Conservation (phyloP, 2,888 invertebrate genomes). For the Tenthredo notha region DNA sequence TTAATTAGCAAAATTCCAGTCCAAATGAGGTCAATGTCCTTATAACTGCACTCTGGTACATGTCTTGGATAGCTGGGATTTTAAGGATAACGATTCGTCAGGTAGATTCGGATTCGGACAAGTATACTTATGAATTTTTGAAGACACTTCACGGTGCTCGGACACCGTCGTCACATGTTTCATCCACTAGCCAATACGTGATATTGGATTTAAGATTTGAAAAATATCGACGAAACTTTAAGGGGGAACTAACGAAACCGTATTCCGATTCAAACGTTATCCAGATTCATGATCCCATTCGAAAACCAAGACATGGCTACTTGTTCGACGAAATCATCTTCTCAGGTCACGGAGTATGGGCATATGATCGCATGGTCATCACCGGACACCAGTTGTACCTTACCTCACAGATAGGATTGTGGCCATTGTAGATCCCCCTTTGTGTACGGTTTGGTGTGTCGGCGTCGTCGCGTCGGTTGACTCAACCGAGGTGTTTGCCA, state of each 20-base stretch:
- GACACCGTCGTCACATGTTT: neutral
- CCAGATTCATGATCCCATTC: neutral
- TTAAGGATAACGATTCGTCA: neutral
- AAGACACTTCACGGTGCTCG: neutral
- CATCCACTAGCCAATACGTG: neutral
- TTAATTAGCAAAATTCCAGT: neutral
- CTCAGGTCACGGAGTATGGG: conserved; percentile 43
- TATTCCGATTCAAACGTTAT: neutral
- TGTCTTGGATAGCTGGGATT: neutral
- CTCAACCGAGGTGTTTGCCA: conserved; percentile 45
- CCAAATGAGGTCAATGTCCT: conserved; percentile 1
- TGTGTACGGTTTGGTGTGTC: conserved; percentile 24
- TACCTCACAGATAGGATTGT: conserved; percentile 21
- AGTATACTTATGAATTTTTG: conserved; percentile 22
- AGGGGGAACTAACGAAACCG: neutral
- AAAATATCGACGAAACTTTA: neutral
- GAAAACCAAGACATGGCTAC: neutral
- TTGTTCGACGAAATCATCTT: neutral
- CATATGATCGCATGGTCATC: conserved; percentile 28
- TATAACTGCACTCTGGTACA: neutral
- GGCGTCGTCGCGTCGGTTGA: conserved; percentile 44
- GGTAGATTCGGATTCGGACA: neutral
- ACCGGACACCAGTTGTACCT: conserved; percentile 47
- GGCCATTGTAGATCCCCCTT: conserved; percentile 32
- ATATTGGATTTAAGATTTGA: neutral